phyloP scores from a whole-genome alignment of 2,888 invertebrate species.

The Cinara cedri region DNA sequence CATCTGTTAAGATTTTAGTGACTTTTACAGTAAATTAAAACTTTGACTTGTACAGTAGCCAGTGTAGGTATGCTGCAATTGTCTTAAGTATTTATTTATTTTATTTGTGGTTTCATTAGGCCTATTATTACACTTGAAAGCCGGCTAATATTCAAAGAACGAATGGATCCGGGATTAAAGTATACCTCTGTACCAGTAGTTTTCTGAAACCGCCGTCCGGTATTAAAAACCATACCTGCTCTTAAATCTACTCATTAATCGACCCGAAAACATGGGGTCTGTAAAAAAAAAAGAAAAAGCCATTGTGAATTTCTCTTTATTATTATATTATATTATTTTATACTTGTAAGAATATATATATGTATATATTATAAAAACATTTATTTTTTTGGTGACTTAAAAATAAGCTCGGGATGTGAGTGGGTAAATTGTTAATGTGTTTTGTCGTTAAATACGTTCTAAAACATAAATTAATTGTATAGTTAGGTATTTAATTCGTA shows the following conservation, averaged over 20 bases:
- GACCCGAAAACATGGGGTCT: slow-evolving; percentile 38
- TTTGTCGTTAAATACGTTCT: slow-evolving; percentile 47
- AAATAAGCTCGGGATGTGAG: slow-evolving; percentile 21
- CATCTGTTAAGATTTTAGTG: too few relatives aligned
- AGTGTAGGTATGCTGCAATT: background rate
- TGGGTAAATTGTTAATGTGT: slow-evolving; percentile 43
- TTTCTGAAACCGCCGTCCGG: background rate
- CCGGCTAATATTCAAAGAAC: background rate
- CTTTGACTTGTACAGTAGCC: too few relatives aligned
- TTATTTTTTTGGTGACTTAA: slow-evolving; percentile 24
- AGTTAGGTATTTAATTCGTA: slow-evolving; percentile 1
- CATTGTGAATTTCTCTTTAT: slow-evolving; percentile 20
- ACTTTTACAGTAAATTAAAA: too few relatives aligned
- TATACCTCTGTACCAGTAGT: background rate
- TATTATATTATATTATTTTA: slow-evolving; percentile 3
- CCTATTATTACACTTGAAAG: background rate
- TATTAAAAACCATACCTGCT: slow-evolving; percentile 44
- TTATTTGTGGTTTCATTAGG: background rate
- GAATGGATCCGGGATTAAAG: slow-evolving; percentile 2
- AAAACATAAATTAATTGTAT: slow-evolving; percentile 38
- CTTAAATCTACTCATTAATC: slow-evolving; percentile 50
- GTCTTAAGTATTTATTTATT: background rate
- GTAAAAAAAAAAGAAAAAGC: slow-evolving; percentile 2
- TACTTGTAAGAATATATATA: slow-evolving; percentile 19
- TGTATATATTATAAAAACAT: background rate